Base-by-base conservation (phyloP, 2,113 vertebrate species). In the Elachura formosa region DNA sequence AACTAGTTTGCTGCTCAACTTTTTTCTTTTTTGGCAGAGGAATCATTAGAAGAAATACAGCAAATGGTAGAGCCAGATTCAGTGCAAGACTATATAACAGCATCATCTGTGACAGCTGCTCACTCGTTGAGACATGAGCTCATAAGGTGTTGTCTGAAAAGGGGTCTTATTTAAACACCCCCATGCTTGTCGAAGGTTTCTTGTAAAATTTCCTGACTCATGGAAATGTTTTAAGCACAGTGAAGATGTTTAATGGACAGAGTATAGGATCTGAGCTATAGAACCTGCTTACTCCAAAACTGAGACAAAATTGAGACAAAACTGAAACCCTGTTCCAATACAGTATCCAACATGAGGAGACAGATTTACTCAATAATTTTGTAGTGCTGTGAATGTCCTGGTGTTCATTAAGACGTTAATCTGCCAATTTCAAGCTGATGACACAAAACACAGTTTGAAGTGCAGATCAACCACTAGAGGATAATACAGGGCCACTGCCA, bases 41-140 rank as follows among this genome's bases (percentile, higher is more conserved):
- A 62, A 3, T 52, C 62, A n/a, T 51, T 72, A 86, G 48, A 74
- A 84, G 59, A 59, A 80, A 73, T 1, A 14, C 33, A 80, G 55
- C 55, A 95, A 86, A 59, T 80, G 23, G 73, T 25, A 55, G 21
- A 90, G 63, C 9, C 63, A 59, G 61, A 54, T 2, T 68, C 29
- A 10, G 38, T 12, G 58, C 25, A 75, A 84, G 81, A 67, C 87
- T 78, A 64, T 59, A 26, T 31, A 82, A 14, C 52, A 64, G 24
- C 58, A 56, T 4, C 29, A 84, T 46, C 80, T 81, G 55, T 34
- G 80, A 67, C 55, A 89, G 64, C 48, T 87, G 75, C 15, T 58
- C 43, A 17, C 46, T 25, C 1, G 0, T 0, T 20, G 23, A 64
- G 38, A 81, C 5, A 4, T 8, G 49, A 72, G 34, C n/a, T 55